These are phyloP conservation scores for Brachypodius melanocephalos DNA, from an alignment of 2,113 vertebrate species.

Conservation along the genomic window DNA sequence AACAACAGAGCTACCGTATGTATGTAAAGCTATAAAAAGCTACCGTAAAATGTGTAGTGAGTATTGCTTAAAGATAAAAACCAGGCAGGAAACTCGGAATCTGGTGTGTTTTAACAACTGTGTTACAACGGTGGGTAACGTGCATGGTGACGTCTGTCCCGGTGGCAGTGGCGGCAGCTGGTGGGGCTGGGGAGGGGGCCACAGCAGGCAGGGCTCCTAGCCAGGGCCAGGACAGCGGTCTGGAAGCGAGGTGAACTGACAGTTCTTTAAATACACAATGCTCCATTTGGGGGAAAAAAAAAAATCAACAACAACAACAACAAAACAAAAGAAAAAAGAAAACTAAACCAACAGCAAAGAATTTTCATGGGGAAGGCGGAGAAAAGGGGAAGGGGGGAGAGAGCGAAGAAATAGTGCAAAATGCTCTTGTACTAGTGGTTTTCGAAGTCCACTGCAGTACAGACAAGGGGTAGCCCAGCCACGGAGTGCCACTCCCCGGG, in stretches of 20 bases:
- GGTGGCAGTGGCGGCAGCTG: not conserved
- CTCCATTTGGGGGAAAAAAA: conserved; percentile 51
- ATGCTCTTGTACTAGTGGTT: conserved; percentile 82
- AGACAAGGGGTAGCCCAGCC: conserved; percentile 47
- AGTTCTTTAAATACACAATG: conserved; percentile 29
- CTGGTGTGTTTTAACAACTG: conserved; percentile 74
- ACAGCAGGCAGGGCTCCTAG: conserved; percentile 1
- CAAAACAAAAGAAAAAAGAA: not conserved
- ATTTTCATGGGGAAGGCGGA: not conserved
- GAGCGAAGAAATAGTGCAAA: conserved; percentile 75
- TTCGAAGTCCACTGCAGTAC: conserved; percentile 67
- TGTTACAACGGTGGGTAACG: conserved; percentile 63
- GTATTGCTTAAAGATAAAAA: conserved; percentile 81
- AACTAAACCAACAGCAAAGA: not conserved
- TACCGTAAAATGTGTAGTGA: conserved; percentile 84
- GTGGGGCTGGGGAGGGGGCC: not conserved
- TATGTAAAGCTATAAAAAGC: conserved; percentile 81
- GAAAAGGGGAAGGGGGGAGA: conserved; percentile 37
- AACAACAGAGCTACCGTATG: conserved; percentile 73
- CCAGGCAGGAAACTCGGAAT: conserved; percentile 83
- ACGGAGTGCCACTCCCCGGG: not conserved
- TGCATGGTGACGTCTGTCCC: conserved; percentile 18
- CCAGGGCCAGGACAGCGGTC: conserved; percentile 43
- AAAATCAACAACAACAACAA: not conserved
- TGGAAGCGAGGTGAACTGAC: conserved; percentile 40